A percentile compares a stretch with the other conserved stretches of the same genome.
phyloP scores from a whole-genome alignment of 2,113 vertebrate species.

The Martes martes region DNA sequence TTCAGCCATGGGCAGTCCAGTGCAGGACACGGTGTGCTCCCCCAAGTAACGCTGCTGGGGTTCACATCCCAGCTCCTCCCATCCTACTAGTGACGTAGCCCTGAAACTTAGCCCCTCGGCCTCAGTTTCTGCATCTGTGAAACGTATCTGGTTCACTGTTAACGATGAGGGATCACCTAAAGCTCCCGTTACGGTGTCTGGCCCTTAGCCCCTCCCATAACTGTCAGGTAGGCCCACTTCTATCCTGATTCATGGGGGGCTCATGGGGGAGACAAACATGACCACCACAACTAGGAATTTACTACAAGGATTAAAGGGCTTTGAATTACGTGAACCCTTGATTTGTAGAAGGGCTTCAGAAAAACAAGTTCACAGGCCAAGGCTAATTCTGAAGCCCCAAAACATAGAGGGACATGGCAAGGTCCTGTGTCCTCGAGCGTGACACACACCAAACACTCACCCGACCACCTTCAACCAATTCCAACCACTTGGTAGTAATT shows the following conservation, averaged over 20 bases:
- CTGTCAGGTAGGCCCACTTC: neutral
- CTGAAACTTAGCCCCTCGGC: neutral
- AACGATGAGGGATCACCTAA: neutral
- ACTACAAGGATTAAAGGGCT: neutral
- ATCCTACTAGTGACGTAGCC: neutral
- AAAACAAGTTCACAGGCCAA: conserved; percentile 1
- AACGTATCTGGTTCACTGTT: neutral
- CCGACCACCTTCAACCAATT: neutral
- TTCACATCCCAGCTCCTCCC: neutral
- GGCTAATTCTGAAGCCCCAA: neutral
- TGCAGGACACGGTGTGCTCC: rapidly evolving
- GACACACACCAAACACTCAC: neutral
- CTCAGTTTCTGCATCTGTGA: neutral
- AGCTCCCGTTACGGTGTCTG: neutral
- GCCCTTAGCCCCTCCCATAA: neutral
- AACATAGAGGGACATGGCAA: neutral
- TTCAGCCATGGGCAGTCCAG: neutral
- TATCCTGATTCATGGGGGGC: neutral
- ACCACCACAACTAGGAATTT: neutral
- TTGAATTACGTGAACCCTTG: neutral
- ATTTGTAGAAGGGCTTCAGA: conserved; percentile 2
- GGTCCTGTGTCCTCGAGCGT: neutral
- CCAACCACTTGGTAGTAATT: neutral
- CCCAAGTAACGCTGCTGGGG: neutral
- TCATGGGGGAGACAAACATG: neutral